Evolutionary conservation across 2,113 vertebrate species (phyloP).

Genomic region (Pygoscelis antarcticus): DNA sequence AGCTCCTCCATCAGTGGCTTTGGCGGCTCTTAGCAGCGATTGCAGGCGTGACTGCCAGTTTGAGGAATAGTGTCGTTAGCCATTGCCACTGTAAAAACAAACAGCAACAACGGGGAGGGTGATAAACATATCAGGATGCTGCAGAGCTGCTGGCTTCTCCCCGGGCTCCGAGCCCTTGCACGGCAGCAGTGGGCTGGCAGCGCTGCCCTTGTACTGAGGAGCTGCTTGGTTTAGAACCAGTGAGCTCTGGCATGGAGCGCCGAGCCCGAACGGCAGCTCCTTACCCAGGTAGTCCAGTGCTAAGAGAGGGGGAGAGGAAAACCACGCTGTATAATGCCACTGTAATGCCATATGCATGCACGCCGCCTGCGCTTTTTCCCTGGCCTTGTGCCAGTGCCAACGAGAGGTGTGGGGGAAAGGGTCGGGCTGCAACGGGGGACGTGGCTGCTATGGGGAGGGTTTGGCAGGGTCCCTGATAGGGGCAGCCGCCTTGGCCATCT

Average conservation of each 20-base stretch:
- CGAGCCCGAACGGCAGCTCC: fast-evolving
- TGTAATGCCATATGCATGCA: fast-evolving
- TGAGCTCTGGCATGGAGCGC: not conserved
- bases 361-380: fast-evolving
- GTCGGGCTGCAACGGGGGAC: not conserved
- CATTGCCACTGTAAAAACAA: conserved; percentile 41
- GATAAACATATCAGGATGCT: not conserved
- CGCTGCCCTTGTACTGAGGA: fast-evolving
- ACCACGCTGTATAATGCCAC: fast-evolving
- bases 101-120: not conserved
- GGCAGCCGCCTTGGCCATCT: not conserved
- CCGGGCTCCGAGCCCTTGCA: fast-evolving
- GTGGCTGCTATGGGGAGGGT: not conserved
- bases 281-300: fast-evolving
- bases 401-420: not conserved
- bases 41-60: conserved; percentile 45
- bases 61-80: conserved; percentile 33
- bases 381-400: not conserved
- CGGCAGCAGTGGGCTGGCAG: fast-evolving
- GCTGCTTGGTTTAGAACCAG: not conserved
- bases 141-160: not conserved
- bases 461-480: not conserved
- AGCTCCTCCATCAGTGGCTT: conserved; percentile 36
- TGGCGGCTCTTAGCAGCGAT: not conserved
- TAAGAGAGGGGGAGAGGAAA: not conserved